Conservation (phyloP, 2,888 invertebrate species). For the Parnassius smintheus region DNA sequence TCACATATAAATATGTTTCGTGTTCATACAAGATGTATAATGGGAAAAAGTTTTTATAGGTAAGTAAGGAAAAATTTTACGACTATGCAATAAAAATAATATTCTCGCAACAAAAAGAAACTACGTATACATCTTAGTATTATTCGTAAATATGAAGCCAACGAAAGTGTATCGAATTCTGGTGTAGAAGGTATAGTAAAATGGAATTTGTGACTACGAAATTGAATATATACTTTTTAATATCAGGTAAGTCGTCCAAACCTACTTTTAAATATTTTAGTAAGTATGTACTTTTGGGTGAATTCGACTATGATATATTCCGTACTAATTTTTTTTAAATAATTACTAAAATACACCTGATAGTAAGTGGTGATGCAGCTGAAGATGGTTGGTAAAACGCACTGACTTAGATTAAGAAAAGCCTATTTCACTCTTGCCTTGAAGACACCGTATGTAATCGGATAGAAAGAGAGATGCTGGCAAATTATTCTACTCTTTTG, state of each 20-base stretch:
- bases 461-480: no score
- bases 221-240: constrained; percentile 10
- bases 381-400: no score
- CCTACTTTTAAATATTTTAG: no score
- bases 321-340: no score
- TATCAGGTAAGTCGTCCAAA: constrained; percentile 11
- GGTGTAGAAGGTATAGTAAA: background rate
- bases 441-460: no score
- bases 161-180: background rate
- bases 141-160: constrained; percentile 7
- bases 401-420: no score
- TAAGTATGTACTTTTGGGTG: no score
- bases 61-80: constrained; percentile 8
- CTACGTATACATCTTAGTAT: background rate
- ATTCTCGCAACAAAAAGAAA: background rate
- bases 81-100: constrained; percentile 7
- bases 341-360: no score
- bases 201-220: constrained; percentile 9
- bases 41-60: background rate
- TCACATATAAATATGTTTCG: background rate
- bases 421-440: no score
- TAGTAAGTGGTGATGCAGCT: no score
- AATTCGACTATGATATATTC: no score
- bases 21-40: background rate
- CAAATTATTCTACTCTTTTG: no score